Conservation (phyloP, 2,113 vertebrate genomes). For the Aphelocoma coerulescens region DNA sequence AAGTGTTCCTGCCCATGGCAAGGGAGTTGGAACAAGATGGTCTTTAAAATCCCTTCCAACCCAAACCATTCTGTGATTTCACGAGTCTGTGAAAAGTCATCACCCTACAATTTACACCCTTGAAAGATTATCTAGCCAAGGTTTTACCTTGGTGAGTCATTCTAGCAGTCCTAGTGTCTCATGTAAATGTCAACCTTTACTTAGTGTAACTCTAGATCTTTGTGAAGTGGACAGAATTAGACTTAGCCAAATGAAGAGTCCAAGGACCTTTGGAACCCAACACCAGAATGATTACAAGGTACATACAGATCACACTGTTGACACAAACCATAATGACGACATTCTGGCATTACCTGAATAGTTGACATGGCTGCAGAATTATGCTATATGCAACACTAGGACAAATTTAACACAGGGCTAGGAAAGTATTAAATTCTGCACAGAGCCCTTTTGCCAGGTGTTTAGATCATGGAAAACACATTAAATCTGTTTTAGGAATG, state of each 20-base stretch:
- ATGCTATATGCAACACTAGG: background rate
- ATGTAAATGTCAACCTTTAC: constrained; percentile 78
- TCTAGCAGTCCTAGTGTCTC: constrained; percentile 54
- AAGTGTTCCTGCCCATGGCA: background rate
- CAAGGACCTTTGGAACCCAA: constrained; percentile 70
- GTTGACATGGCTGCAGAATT: constrained; percentile 53
- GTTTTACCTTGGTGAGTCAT: constrained; percentile 68
- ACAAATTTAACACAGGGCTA: constrained; percentile 38
- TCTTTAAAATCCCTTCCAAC: background rate
- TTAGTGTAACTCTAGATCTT: constrained; percentile 75
- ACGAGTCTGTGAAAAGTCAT: background rate
- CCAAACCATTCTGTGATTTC: background rate
- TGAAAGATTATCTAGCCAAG: constrained; percentile 63
- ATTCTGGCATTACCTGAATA: constrained; percentile 53
- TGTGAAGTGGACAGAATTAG: constrained; percentile 76
- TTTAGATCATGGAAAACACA: constrained; percentile 45
- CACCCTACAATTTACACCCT: constrained; percentile 31
- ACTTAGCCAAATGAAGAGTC: constrained; percentile 67
- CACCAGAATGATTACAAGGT: constrained; percentile 67
- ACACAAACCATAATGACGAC: constrained; percentile 58
- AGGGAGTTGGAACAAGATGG: accelerated
- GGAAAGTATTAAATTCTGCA: constrained; percentile 47
- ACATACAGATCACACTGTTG: constrained; percentile 45
- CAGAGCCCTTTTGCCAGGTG: constrained; percentile 6
- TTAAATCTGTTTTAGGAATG: constrained; percentile 47